These are phyloP conservation scores for Hirtodrosophila trivittata DNA, from an alignment of 2,888 invertebrate genomes.

Conservation along the genomic window DNA sequence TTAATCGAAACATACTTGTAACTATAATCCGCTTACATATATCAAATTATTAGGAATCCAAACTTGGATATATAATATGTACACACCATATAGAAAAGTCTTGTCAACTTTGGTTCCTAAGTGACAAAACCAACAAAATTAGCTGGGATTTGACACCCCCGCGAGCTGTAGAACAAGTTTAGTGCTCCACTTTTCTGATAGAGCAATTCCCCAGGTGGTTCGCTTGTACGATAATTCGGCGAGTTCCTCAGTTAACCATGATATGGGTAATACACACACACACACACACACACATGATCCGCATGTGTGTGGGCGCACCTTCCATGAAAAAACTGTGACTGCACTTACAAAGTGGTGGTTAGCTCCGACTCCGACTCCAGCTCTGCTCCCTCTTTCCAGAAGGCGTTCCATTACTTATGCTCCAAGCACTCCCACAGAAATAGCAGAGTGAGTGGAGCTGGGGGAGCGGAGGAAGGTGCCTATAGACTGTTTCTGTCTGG, in stretches of 20 bases:
- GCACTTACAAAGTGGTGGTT: conserved; percentile 12
- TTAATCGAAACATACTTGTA: too few relatives aligned
- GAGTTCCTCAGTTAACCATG: conserved; percentile 48
- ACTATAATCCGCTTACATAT: too few relatives aligned
- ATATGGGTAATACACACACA: conserved; percentile 26
- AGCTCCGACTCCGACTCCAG: not conserved
- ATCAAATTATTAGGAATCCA: too few relatives aligned
- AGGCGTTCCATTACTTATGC: not conserved
- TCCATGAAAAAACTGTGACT: conserved; percentile 23
- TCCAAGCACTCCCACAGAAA: conserved; percentile 5
- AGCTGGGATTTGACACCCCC: conserved; percentile 28
- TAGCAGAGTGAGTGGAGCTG: not conserved
- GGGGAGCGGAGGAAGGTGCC: not conserved
- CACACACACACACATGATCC: not conserved
- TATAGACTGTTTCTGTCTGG: conserved; percentile 8
- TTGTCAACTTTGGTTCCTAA: not conserved
- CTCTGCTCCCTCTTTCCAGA: not conserved
- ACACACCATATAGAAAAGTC: too few relatives aligned
- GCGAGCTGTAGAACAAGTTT: conserved; percentile 38
- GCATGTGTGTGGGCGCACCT: conserved; percentile 62
- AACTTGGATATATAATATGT: too few relatives aligned
- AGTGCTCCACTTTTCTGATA: conserved; percentile 36
- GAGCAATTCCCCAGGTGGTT: conserved; percentile 55
- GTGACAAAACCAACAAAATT: conserved; percentile 3
- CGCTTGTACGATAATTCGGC: conserved; percentile 11